Evolutionary conservation across 2,797 vertebrate species (phyloP).

Genomic region (Enteromius trimaculatus): DNA sequence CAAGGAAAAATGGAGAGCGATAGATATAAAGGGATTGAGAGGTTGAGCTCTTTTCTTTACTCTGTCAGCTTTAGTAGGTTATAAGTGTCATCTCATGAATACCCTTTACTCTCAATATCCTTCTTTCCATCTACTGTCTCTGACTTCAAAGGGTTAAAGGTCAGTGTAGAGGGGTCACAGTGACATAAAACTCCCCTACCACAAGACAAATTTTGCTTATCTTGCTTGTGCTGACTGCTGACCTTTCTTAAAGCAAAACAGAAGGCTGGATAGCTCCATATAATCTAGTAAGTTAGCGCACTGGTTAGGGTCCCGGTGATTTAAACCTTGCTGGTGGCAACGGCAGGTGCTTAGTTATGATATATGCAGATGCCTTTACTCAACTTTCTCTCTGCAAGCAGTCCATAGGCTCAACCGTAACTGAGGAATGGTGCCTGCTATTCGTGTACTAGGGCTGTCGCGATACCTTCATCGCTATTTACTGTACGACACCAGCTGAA

Average conservation of each 20-base stretch:
- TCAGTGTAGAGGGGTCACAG: constrained; percentile 2
- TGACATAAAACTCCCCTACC: not conserved
- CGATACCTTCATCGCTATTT: constrained; percentile 20
- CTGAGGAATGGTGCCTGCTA: constrained; percentile 18
- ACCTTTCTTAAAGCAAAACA: constrained; percentile 72
- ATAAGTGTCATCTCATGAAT: not conserved
- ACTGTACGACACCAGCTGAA: not conserved
- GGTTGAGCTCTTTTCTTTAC: not conserved
- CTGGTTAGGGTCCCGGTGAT: constrained; percentile 20
- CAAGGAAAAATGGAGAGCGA: not conserved
- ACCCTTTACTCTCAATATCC: not conserved
- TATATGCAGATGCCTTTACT: constrained; percentile 22
- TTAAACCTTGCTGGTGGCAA: constrained; percentile 51
- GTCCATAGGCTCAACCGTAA: not conserved
- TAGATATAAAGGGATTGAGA: not conserved
- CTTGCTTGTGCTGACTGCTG: constrained; percentile 42
- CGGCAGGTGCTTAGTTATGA: constrained; percentile 26
- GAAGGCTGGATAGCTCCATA: constrained; percentile 44
- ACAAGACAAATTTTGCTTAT: constrained; percentile 32
- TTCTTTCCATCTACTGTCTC: not conserved
- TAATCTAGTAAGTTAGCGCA: not conserved
- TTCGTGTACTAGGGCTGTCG: constrained; percentile 21
- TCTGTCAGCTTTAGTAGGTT: not conserved
- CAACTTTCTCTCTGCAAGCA: constrained; percentile 35
- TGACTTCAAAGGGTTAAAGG: not conserved